A percentile compares a stretch with the other conserved stretches of the same genome.
Conservation (phyloP, 2,113 vertebrate species). For the Psittacula cyanocephala region DNA sequence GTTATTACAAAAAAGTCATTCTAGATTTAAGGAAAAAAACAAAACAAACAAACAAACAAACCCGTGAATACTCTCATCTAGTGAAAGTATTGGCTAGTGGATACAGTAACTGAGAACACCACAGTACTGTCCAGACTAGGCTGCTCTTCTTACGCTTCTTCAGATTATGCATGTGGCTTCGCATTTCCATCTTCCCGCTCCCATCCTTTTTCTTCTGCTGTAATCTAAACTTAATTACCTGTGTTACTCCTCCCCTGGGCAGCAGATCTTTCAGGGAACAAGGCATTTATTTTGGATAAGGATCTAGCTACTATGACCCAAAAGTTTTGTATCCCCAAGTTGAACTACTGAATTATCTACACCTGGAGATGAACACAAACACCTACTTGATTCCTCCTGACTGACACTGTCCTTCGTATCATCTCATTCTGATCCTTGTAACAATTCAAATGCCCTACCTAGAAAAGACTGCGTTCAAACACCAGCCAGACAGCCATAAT, state of each 20-base stretch:
- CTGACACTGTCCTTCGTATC: neutral
- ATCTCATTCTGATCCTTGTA: neutral
- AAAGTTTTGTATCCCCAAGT: neutral
- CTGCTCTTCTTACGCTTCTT: neutral
- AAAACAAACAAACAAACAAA: neutral
- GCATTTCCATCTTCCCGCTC: neutral
- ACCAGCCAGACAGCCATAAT: neutral
- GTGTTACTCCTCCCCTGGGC: neutral
- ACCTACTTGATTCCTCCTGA: neutral
- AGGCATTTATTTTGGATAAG: neutral
- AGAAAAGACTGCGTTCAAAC: neutral
- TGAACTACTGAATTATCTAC: neutral
- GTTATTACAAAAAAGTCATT: neutral
- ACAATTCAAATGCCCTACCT: neutral
- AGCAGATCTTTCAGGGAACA: neutral
- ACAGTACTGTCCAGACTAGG: neutral
- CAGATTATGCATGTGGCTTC: neutral
- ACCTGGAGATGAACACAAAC: neutral
- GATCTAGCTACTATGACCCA: neutral
- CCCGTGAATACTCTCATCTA: too few species aligned
- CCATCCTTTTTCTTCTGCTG: neutral
- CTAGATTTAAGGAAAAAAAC: neutral
- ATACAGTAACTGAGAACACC: neutral
- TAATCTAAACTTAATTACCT: neutral
- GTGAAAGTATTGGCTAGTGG: neutral